Evolutionary conservation across 2,113 vertebrate species (phyloP).

Genomic region (Hiodon alosoides): DNA sequence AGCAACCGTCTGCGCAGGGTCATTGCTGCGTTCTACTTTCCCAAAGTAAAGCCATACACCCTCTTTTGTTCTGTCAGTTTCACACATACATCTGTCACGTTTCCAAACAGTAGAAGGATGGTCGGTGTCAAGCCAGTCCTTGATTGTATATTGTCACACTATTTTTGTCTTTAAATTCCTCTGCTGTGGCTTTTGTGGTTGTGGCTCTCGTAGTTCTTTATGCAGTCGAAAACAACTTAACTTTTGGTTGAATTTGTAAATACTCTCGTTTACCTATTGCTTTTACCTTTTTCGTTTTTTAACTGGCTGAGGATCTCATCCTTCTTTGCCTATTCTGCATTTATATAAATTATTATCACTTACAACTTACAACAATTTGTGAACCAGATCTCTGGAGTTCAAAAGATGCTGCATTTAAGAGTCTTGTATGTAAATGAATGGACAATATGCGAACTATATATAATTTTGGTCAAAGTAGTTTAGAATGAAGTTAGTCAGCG

Average conservation of each 20-base stretch:
- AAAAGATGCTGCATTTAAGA: too few species aligned
- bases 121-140: neutral
- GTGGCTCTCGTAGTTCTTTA: neutral
- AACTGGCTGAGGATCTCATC: too few species aligned
- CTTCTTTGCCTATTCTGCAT: too few species aligned
- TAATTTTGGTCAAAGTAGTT: neutral
- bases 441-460: too few species aligned
- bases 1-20: conserved; percentile 67
- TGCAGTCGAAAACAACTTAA: too few species aligned
- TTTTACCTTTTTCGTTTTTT: too few species aligned
- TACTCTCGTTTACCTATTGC: too few species aligned
- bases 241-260: too few species aligned
- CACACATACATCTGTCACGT: neutral
- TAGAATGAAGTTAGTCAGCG: neutral
- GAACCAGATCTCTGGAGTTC: too few species aligned
- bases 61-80: neutral
- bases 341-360: too few species aligned
- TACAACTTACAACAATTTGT: too few species aligned
- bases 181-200: neutral
- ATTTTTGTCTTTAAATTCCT: neutral
- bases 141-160: neutral
- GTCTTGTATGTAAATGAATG: too few species aligned
- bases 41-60: conserved; percentile 61
- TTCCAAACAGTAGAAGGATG: neutral
- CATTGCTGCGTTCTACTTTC: conserved; percentile 73